These are phyloP conservation scores for Pectinophora gossypiella DNA, from an alignment of 1,140 invertebrate species.

Conservation along the genomic window DNA sequence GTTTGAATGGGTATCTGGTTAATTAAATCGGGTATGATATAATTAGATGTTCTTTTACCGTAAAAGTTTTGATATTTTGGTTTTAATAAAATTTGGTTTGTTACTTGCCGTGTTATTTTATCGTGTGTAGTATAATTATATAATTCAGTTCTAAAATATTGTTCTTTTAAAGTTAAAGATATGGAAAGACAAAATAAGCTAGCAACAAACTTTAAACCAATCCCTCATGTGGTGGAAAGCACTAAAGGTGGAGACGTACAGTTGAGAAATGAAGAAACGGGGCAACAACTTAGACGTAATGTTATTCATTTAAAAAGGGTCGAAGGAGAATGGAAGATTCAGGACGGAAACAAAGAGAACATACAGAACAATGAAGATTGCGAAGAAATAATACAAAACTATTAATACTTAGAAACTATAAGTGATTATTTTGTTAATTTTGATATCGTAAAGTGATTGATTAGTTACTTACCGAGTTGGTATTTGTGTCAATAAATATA, in stretches of 20 bases:
- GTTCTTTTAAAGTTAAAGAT: too few relatives aligned
- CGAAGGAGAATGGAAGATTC: not conserved
- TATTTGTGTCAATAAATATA: too few relatives aligned
- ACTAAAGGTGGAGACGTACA: not conserved
- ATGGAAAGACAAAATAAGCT: too few relatives aligned
- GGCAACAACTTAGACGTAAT: not conserved
- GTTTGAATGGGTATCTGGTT: too few relatives aligned
- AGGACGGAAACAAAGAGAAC: not conserved
- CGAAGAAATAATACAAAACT: not conserved
- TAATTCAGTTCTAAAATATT: too few relatives aligned
- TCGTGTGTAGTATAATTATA: too few relatives aligned
- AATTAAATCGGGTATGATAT: too few relatives aligned
- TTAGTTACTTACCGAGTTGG: too few relatives aligned
- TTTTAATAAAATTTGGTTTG: too few relatives aligned
- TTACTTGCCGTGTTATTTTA: too few relatives aligned
- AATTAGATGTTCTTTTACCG: too few relatives aligned
- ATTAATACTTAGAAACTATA: not conserved
- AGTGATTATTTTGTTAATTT: not conserved
- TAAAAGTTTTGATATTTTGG: too few relatives aligned
- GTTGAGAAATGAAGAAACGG: not conserved
- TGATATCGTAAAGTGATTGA: not conserved
- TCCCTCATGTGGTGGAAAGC: not conserved
- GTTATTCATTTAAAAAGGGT: conserved; percentile 1
- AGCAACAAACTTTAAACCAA: not conserved
- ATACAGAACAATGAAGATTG: not conserved